A percentile compares a stretch with the other conserved stretches of the same genome.
Evolutionary conservation across 2,888 invertebrate genomes (phyloP).

Genomic region (Rhorus exstirpatorius): DNA sequence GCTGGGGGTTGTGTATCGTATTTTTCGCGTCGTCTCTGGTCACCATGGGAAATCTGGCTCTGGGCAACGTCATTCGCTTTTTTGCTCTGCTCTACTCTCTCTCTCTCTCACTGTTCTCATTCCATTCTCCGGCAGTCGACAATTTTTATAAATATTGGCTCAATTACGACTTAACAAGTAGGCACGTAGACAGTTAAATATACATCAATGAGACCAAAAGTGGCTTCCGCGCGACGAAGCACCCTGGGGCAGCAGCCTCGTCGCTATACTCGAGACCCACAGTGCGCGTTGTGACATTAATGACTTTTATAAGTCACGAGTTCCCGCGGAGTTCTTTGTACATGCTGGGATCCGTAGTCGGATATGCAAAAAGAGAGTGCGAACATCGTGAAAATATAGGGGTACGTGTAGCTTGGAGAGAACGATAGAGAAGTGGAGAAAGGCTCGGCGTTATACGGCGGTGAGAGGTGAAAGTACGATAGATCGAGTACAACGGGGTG

Average conservation of each 20-base stretch:
- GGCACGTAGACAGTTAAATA: too few species aligned
- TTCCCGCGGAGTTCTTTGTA: conserved; percentile 62
- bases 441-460: conserved; percentile 35
- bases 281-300: conserved; percentile 60
- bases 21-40: conserved; percentile 72
- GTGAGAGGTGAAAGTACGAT: conserved; percentile 62
- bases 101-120: conserved; percentile 9
- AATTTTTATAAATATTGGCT: conserved; percentile 83
- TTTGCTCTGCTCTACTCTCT: conserved; percentile 21
- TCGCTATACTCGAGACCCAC: background rate
- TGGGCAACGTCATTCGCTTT: conserved; percentile 61
- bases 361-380: conserved; percentile 52
- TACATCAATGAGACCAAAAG: conserved; percentile 12
- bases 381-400: conserved; percentile 65
- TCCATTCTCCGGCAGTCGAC: conserved; percentile 70
- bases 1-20: conserved; percentile 50
- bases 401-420: conserved; percentile 66
- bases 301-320: conserved; percentile 78
- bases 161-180: conserved; percentile 81
- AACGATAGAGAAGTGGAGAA: conserved; percentile 66
- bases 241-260: conserved; percentile 9
- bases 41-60: conserved; percentile 84
- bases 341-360: conserved; percentile 67
- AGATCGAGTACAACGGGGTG: conserved; percentile 62
- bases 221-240: conserved; percentile 2